Base-by-base conservation (phyloP, 2,797 vertebrate species). In the Geotrypetes seraphini region DNA sequence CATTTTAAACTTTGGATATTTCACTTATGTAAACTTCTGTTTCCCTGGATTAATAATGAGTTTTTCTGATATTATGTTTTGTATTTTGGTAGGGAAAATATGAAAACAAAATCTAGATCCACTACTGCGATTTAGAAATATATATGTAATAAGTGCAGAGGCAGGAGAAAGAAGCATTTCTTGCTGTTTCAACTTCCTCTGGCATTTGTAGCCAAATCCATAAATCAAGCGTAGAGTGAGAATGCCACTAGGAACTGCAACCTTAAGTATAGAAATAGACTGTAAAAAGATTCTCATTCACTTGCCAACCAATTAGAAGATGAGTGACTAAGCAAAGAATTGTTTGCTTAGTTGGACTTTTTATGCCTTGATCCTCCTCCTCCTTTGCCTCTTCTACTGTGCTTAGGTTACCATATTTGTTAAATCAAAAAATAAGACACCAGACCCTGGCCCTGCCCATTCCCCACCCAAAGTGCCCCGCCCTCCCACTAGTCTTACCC, bases 301-400 rank as follows among this genome's bases (percentile, higher is more conserved):
- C 82, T 83, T 85, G 75, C 73, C 44, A 71, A 65, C 80, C 86
- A 90, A 95, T 93, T 90, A 90, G 82, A 74, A 68, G 57, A 67
- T 76, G 84, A 90, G 84, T 83, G 79, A 82, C 83, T 92, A 88
- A 87, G 83, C 85, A 94, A 93, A 92, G 89, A 92, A 93, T 71
- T 82, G 85, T 68, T 69, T 72, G 72, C 83, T 87, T 85, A 83
- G 75, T 51, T 47, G 63, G 75, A 59, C 66, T 80, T 87, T n/a
- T 86, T 74, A 71, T 76, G 81, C 82, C n/a, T n/a, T n/a, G n/a
- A n/a, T n/a, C n/a, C n/a, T n/a, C n/a, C n/a, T n/a, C n/a, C n/a
- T n/a, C n/a, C n/a, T n/a, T n/a, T n/a, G n/a, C n/a, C n/a, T n/a
- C n/a, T n/a, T n/a, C n/a, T n/a, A n/a, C n/a, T n/a, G n/a, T n/a